phyloP scores from a whole-genome alignment of 1,140 invertebrate genomes.

The Drosophila watanabei region DNA sequence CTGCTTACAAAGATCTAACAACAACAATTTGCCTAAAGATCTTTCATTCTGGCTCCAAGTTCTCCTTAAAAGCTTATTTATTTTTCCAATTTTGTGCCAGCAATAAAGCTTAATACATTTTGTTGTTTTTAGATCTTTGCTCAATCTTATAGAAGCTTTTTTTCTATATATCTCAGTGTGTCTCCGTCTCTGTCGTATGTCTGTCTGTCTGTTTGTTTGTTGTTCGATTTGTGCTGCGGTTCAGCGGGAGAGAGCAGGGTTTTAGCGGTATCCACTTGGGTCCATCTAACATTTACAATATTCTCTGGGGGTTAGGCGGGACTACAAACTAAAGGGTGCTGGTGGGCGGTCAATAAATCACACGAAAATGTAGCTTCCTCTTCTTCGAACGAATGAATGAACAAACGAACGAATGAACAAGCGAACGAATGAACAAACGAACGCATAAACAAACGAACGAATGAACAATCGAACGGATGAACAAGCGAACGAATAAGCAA shows the following conservation, averaged over 20 bases:
- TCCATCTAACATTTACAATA: slow-evolving; percentile 31
- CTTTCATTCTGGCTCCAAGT: background rate
- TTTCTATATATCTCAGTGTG: slow-evolving; percentile 12
- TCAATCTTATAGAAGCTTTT: background rate
- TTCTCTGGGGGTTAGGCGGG: background rate
- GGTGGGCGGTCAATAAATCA: slow-evolving; percentile 10
- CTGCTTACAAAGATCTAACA: background rate
- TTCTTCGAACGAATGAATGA: background rate
- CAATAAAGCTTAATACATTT: background rate
- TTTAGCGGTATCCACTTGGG: slow-evolving; percentile 1
- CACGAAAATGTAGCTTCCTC: slow-evolving; percentile 22
- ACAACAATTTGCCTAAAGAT: background rate
- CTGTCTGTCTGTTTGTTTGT: background rate
- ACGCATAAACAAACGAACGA: too few relatives aligned
- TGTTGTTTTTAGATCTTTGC: background rate
- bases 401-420: background rate
- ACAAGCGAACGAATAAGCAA: too few relatives aligned
- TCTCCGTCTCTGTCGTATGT: slow-evolving; percentile 5
- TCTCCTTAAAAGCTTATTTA: background rate
- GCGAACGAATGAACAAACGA: too few relatives aligned
- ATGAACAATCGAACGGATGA: too few relatives aligned
- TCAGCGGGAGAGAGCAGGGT: slow-evolving; percentile 26
- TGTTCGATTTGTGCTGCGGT: slow-evolving; percentile 27
- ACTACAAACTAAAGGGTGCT: slow-evolving; percentile 21
- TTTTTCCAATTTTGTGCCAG: too few relatives aligned